phyloP scores from a whole-genome alignment of 2,113 vertebrate genomes.

The Xyrauchen texanus region DNA sequence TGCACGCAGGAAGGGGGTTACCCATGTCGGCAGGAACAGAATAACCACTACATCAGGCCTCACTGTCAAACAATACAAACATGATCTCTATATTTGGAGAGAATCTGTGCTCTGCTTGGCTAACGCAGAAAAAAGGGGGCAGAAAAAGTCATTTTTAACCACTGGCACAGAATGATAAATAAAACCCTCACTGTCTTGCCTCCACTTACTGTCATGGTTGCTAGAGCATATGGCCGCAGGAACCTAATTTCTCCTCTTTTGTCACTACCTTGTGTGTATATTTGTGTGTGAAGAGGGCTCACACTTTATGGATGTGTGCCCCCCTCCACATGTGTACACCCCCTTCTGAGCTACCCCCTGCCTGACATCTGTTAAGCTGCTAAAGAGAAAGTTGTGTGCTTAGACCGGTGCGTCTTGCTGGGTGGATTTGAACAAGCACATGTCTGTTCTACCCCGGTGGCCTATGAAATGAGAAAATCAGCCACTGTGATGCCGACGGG shows the following conservation, averaged over 20 bases:
- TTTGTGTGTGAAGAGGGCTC: conserved; percentile 30
- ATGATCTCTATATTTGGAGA: conserved; percentile 67
- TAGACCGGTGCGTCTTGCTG: conserved; percentile 76
- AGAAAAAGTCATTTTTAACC: conserved; percentile 57
- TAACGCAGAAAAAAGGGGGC: background rate
- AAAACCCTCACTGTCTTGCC: conserved; percentile 44
- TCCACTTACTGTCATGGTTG: conserved; percentile 33
- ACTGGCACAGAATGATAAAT: conserved; percentile 63
- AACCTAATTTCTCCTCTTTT: conserved; percentile 43
- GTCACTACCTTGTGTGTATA: conserved; percentile 34
- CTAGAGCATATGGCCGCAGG: conserved; percentile 38
- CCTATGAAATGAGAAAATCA: conserved; percentile 88
- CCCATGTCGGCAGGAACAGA: conserved; percentile 48
- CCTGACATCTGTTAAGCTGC: conserved; percentile 82
- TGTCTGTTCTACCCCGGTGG: conserved; percentile 84
- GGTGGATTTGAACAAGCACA: conserved; percentile 84
- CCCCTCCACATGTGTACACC: conserved; percentile 38
- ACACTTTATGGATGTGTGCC: conserved; percentile 42
- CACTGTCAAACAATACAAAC: conserved; percentile 65
- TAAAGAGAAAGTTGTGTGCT: conserved; percentile 74
- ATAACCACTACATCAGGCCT: conserved; percentile 61
- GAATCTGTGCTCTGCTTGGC: conserved; percentile 46
- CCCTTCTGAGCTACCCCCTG: conserved; percentile 54
- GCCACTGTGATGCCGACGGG: conserved; percentile 81
- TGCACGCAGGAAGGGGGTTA: conserved; percentile 27